Percentiles rank a stretch among this genome's conserved stretches.
These are phyloP conservation scores for Andrena minutula DNA, from an alignment of 2,888 invertebrate genomes.

Conservation along the genomic window DNA sequence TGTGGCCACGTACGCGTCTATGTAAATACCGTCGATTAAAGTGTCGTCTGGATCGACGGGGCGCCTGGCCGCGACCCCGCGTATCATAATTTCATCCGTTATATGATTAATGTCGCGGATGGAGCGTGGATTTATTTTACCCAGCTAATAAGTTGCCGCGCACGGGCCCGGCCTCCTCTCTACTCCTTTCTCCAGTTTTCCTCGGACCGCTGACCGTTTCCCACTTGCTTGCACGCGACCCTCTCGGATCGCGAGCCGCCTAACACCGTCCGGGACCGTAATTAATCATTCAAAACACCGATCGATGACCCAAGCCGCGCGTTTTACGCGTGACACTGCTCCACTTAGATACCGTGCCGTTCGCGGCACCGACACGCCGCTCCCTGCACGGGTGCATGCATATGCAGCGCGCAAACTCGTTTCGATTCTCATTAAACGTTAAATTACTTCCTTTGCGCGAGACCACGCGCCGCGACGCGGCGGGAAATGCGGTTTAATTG, in stretches of 20 bases:
- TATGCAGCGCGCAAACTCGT: slow-evolving; percentile 4
- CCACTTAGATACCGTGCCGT: slow-evolving; percentile 11
- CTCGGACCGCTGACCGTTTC: too few relatives aligned
- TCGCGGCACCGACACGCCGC: background rate
- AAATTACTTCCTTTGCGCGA: slow-evolving; percentile 21
- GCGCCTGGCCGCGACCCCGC: too few relatives aligned
- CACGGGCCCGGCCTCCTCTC: too few relatives aligned
- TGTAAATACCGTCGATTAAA: too few relatives aligned
- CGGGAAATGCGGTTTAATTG: slow-evolving; percentile 25
- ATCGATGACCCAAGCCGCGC: background rate
- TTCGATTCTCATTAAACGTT: slow-evolving; percentile 17
- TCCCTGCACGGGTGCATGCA: background rate
- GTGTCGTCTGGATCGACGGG: too few relatives aligned
- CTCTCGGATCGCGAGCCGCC: background rate
- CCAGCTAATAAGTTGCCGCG: too few relatives aligned
- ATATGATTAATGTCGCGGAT: too few relatives aligned
- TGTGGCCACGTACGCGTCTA: too few relatives aligned
- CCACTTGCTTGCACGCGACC: background rate
- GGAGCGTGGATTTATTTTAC: too few relatives aligned
- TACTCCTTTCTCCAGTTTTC: too few relatives aligned
- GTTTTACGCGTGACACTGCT: slow-evolving; percentile 16
- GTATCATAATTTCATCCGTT: too few relatives aligned
- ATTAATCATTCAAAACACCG: slow-evolving; percentile 15
- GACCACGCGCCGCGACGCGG: background rate
- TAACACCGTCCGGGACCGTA: background rate